Percentiles rank a stretch among this genome's conserved stretches.
Evolutionary conservation across 2,113 vertebrate genomes (phyloP).

Genomic region (Cyanistes caeruleus): DNA sequence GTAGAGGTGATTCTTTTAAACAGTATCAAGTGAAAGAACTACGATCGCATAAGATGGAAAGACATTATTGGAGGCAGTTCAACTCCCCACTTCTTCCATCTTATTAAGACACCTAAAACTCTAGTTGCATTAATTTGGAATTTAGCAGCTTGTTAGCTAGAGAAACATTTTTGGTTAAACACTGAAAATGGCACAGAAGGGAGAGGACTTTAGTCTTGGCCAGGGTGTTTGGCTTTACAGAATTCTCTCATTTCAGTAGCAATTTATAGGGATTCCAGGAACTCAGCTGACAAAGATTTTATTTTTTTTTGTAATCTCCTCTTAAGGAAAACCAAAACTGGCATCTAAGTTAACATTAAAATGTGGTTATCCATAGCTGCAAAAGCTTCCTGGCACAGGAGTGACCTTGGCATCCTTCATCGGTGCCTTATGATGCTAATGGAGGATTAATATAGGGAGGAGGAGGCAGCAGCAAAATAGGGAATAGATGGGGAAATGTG

Average conservation of each 20-base stretch:
- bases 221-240: background rate
- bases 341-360: background rate
- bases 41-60: background rate
- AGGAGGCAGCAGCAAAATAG: background rate
- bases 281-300: background rate
- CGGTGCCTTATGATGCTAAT: background rate
- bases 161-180: background rate
- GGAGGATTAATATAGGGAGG: background rate
- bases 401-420: slow-evolving; percentile 40
- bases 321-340: background rate
- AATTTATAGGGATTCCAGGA: background rate
- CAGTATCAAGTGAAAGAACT: background rate
- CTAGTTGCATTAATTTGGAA: background rate
- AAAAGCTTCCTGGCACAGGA: slow-evolving; percentile 10
- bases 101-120: background rate
- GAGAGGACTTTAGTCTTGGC: background rate
- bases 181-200: background rate
- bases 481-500: background rate
- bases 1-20: background rate
- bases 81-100: background rate
- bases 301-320: background rate
- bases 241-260: background rate
- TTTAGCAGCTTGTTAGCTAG: background rate
- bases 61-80: background rate
- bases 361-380: background rate